phyloP scores from a whole-genome alignment of 2,888 invertebrate genomes.

The Agonopterix arenella region DNA sequence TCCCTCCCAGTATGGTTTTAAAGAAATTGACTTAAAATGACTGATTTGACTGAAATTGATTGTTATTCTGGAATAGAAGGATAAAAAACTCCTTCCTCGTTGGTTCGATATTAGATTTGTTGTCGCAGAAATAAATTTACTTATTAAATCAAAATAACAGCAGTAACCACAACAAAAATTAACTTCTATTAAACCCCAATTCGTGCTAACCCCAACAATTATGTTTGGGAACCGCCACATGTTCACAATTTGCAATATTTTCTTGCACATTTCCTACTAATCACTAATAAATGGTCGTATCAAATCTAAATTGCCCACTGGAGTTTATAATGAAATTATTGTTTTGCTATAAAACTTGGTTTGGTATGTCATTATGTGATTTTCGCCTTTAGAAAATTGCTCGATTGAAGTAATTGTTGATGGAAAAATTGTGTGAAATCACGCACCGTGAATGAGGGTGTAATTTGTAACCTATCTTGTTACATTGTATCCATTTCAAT shows the following conservation, averaged over 20 bases:
- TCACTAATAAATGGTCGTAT: constrained; percentile 22
- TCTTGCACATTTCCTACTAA: constrained; percentile 12
- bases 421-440: constrained; percentile 19
- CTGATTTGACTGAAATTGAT: too few relatives aligned
- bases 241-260: constrained; percentile 19
- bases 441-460: constrained; percentile 12
- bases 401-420: not conserved
- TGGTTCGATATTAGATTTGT: too few relatives aligned
- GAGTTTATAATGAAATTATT: constrained; percentile 17
- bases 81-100: too few relatives aligned
- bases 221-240: constrained; percentile 12
- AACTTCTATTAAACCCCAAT: not conserved
- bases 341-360: constrained; percentile 15
- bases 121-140: too few relatives aligned
- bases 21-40: too few relatives aligned
- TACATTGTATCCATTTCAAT: too few relatives aligned
- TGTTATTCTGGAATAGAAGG: too few relatives aligned
- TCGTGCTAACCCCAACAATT: not conserved
- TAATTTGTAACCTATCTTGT: not conserved
- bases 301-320: constrained; percentile 16
- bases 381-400: constrained; percentile 18
- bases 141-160: not conserved
- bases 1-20: too few relatives aligned
- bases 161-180: not conserved
- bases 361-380: constrained; percentile 20